phyloP scores from a whole-genome alignment of 2,113 vertebrate species.

The Sitta europaea region DNA sequence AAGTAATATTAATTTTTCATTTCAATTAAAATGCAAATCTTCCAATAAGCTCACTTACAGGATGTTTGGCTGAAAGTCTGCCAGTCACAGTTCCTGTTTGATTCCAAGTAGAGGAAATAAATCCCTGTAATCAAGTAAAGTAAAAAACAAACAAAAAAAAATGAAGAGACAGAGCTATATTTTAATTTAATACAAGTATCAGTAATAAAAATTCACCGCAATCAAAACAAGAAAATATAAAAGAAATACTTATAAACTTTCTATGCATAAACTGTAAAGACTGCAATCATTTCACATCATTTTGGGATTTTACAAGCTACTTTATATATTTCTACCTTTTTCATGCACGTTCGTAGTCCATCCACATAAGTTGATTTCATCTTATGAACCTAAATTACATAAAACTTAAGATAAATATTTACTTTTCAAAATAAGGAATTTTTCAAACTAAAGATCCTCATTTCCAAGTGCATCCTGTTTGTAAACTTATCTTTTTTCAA shows the following conservation, averaged over 20 bases:
- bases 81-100: conserved; percentile 87
- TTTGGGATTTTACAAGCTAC: not conserved
- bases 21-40: not conserved
- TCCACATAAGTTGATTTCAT: conserved; percentile 91
- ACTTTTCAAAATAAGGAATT: not conserved
- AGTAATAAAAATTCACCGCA: not conserved
- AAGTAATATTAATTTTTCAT: not conserved
- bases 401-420: not conserved
- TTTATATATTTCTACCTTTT: conserved; percentile 72
- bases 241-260: not conserved
- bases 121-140: conserved; percentile 46
- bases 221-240: not conserved
- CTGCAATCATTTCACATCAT: not conserved
- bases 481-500: not conserved
- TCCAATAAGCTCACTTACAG: conserved; percentile 74
- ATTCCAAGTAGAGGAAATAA: conserved; percentile 73
- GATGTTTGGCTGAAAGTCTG: conserved; percentile 85
- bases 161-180: not conserved
- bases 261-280: not conserved
- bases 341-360: conserved; percentile 78
- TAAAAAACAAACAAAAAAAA: not conserved
- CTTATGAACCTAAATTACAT: conserved; percentile 81
- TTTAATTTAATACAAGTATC: not conserved
- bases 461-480: not conserved
- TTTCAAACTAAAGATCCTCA: not conserved